A percentile compares a stretch with the other conserved stretches of the same genome.
Evolutionary conservation across 2,888 invertebrate species (phyloP).

Genomic region (Drosophila ustulata): DNA sequence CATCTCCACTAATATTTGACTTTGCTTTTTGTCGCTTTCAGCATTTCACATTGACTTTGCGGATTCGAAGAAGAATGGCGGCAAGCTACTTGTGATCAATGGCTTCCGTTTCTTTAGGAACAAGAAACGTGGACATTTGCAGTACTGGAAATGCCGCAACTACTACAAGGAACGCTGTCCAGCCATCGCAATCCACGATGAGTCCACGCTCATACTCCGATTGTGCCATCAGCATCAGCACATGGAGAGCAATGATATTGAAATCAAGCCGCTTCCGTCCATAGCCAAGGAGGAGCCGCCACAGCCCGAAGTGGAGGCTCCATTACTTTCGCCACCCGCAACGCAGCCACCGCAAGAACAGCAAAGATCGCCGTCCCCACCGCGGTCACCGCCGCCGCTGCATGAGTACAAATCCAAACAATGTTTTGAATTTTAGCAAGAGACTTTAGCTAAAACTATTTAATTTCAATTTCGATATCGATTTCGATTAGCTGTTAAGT

Average conservation of each 20-base stretch:
- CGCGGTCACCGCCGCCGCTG: constrained; percentile 49
- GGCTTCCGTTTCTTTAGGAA: constrained; percentile 85
- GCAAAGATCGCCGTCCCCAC: constrained; percentile 2
- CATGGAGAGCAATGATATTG: constrained; percentile 82
- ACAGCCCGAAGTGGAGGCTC: constrained; percentile 2
- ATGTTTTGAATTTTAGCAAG: constrained; percentile 47
- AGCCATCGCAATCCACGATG: constrained; percentile 85
- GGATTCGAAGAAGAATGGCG: constrained; percentile 85
- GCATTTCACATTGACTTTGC: constrained; percentile 84
- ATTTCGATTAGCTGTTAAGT: constrained; percentile 48
- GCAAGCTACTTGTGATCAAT: constrained; percentile 84
- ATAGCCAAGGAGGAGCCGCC: constrained; percentile 28
- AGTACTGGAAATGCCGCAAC: constrained; percentile 85
- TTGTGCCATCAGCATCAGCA: constrained; percentile 85
- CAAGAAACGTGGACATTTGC: constrained; percentile 84
- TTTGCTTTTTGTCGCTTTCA: constrained; percentile 54
- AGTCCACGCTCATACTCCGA: constrained; percentile 81
- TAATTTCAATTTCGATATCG: constrained; percentile 6
- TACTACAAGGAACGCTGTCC: constrained; percentile 85
- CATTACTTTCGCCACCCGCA: constrained; percentile 4
- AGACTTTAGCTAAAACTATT: constrained; percentile 4
- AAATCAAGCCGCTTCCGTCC: constrained; percentile 80
- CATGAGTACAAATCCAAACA: constrained; percentile 54
- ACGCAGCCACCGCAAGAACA: constrained; percentile 4
- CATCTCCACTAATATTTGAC: constrained; percentile 20